Evolutionary conservation across 2,888 invertebrate species (phyloP), one percentile per base, ranked within the genome.

Genomic region (Drosophila kokeensis): DNA sequence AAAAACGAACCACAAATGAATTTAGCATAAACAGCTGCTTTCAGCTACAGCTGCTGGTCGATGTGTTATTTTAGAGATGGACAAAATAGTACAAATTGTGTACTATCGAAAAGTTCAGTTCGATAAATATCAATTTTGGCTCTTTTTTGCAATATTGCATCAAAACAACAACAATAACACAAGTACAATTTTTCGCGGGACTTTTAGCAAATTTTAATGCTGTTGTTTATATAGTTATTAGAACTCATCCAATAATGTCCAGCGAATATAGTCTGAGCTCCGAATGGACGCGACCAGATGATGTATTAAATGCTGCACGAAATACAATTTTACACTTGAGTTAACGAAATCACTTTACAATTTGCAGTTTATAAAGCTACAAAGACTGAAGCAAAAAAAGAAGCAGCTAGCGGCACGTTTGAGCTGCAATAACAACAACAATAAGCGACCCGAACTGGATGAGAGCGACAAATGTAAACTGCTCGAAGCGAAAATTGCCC

Each of bases 351-450:
- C 4, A 42, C 15, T 42, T 60, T 54, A 15, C 30, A 32, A 42
- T 69, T 82, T 76, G 4, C 60, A 93, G 93, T 85, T 93, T 50
- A 89, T 93, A 11, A 95, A 95, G 91, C 92, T 97, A 64, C 96
- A 96, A 92, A 95, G 96, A 79, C 92, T 97, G 72, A 97, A 96
- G 92, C 94, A 95, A 85, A 96, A 96, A 91, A 97, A 97, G 91
- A 95, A 95, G 92, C 96, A 96, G 34, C 93, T 97, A 55, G 96
- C 97, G 93, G 96, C 96, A 72, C 94, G 96, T 67, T 94, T 96
- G 29, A 93, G 82, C 62, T 90, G 72, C 69, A 88, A 83, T 21
- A 91, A 82, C 69, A 85, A 83, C 40, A 80, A 57, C 8, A 83
- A 93, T 58, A 78, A 69, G 6, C 72, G 59, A 13, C 84, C 79